Evolutionary conservation across 2,888 invertebrate species (phyloP).

Genomic region (Loripinus fragilis): DNA sequence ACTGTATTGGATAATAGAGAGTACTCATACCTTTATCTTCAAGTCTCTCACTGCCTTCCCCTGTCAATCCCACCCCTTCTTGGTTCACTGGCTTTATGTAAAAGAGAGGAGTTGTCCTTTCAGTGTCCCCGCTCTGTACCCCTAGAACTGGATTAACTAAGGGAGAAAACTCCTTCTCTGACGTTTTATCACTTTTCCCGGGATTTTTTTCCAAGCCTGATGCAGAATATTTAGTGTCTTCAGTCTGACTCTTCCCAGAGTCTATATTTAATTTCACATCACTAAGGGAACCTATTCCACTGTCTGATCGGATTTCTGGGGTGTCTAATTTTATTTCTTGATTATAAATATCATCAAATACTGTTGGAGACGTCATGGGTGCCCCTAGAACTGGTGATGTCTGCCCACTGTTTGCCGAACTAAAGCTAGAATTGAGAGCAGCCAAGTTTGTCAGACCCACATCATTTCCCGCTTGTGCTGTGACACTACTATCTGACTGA

Average conservation of each 20-base stretch:
- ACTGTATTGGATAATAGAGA: no score
- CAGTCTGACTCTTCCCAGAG: neutral
- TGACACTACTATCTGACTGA: neutral
- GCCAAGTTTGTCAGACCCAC: conserved; percentile 4
- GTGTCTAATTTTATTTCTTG: conserved; percentile 10
- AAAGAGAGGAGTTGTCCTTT: conserved; percentile 75
- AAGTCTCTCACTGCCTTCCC: conserved; percentile 73
- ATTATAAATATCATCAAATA: conserved; percentile 14
- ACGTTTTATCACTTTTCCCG: neutral
- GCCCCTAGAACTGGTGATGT: conserved; percentile 9
- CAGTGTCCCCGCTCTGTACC: conserved; percentile 70
- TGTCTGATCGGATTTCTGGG: neutral
- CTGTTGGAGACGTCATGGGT: neutral
- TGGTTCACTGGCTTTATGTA: conserved; percentile 81
- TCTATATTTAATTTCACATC: neutral
- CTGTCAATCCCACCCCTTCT: conserved; percentile 75
- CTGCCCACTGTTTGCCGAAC: conserved; percentile 3
- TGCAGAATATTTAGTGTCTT: neutral
- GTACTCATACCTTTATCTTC: conserved; percentile 79
- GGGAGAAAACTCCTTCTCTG: conserved; percentile 36
- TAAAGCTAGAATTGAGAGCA: neutral
- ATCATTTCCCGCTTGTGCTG: conserved; percentile 8
- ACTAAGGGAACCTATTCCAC: conserved; percentile 7
- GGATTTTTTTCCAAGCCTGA: neutral
- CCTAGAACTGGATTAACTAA: conserved; percentile 58